Conservation (phyloP, 2,113 vertebrate species). For the Corythornis madagascariensis region DNA sequence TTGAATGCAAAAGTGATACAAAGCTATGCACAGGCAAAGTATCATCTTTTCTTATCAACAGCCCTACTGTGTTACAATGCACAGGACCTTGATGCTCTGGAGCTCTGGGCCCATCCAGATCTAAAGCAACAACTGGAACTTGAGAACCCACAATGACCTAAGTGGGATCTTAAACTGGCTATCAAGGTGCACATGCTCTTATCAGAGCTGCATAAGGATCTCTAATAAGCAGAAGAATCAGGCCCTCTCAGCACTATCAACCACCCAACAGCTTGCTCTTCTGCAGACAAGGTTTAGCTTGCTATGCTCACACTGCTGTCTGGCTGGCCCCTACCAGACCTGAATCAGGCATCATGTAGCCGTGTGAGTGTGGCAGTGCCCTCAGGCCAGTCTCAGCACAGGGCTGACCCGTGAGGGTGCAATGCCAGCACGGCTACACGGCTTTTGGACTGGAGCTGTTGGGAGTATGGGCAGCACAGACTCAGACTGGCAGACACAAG, state of each 20-base stretch:
- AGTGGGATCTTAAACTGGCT: not conserved
- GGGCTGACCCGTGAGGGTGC: not conserved
- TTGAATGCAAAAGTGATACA: not conserved
- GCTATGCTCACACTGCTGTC: accelerated
- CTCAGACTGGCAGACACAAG: not conserved
- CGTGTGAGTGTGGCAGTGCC: not conserved
- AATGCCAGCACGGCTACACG: not conserved
- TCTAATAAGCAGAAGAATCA: not conserved
- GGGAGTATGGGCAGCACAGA: not conserved
- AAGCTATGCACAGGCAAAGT: not conserved
- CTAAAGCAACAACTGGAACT: not conserved
- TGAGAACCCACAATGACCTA: not conserved
- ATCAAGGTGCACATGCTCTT: not conserved
- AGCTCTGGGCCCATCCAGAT: not conserved
- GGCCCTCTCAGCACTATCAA: not conserved
- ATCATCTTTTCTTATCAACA: not conserved
- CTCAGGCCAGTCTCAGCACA: not conserved
- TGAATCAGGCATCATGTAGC: not conserved
- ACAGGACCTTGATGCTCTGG: not conserved
- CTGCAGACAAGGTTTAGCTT: not conserved
- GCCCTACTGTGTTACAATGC: not conserved
- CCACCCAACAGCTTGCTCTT: not conserved
- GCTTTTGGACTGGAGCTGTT: not conserved
- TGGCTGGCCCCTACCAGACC: not conserved
- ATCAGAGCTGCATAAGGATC: not conserved